Percentiles rank a stretch among this genome's conserved stretches.
Conservation (phyloP, 2,888 invertebrate species). For the Pristionchus exspectatus region DNA sequence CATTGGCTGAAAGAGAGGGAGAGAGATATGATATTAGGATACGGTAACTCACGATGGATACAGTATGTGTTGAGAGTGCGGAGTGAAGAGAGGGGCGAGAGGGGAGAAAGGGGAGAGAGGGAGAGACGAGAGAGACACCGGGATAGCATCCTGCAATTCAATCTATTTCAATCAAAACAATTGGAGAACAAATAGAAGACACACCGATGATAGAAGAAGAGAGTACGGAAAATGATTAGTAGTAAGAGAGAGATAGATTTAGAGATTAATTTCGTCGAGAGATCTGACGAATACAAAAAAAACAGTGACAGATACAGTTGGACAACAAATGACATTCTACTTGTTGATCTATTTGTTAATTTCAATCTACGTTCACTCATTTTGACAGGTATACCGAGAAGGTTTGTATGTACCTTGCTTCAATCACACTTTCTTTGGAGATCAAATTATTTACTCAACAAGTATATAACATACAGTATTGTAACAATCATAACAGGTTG, state of each 20-base stretch:
- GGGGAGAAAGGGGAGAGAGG: not conserved
- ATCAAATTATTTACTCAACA: slow-evolving; percentile 33
- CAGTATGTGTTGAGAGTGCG: slow-evolving; percentile 55
- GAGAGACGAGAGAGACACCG: slow-evolving; percentile 51
- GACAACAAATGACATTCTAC: not conserved
- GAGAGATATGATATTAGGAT: not conserved
- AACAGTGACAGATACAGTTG: not conserved
- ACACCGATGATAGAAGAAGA: not conserved
- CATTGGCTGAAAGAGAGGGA: slow-evolving; percentile 76
- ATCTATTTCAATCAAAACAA: not conserved
- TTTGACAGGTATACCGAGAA: not conserved
- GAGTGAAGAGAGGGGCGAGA: not conserved
- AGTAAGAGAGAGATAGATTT: not conserved
- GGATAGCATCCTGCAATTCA: slow-evolving; percentile 47
- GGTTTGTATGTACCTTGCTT: not conserved
- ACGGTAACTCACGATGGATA: slow-evolving; percentile 58
- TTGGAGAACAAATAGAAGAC: not conserved
- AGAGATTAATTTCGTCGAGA: not conserved
- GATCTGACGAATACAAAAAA: not conserved
- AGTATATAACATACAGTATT: not conserved
- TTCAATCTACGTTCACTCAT: not conserved
- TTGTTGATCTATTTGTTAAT: not conserved
- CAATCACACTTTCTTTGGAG: not conserved
- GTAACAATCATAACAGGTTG: slow-evolving; percentile 34
- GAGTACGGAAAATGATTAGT: slow-evolving; percentile 10